Evolutionary conservation across 2,113 vertebrate species (phyloP).

Genomic region (Cavia aperea): DNA sequence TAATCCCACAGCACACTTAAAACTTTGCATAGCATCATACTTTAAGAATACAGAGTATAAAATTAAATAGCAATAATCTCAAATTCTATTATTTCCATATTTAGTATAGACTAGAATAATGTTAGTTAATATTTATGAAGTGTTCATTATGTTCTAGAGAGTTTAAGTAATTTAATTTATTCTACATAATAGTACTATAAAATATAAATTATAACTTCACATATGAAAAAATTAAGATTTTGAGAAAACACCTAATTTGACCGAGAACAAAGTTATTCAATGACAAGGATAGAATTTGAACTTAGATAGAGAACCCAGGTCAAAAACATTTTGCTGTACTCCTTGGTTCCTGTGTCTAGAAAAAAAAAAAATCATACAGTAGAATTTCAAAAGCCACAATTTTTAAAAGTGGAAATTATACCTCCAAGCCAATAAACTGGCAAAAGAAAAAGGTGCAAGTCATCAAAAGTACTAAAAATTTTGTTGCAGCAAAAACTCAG

Average conservation of each 20-base stretch:
- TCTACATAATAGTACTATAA: background rate
- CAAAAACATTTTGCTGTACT: background rate
- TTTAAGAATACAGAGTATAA: background rate
- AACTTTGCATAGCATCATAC: background rate
- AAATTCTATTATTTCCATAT: background rate
- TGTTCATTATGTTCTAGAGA: background rate
- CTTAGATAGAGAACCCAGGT: background rate
- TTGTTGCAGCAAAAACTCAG: background rate
- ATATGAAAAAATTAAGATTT: background rate
- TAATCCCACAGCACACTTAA: background rate
- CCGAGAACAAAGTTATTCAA: background rate
- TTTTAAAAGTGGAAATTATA: constrained; percentile 15
- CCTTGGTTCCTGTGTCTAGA: background rate
- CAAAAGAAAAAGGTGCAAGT: background rate
- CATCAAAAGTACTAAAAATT: background rate
- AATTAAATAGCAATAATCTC: background rate
- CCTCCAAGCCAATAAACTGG: background rate
- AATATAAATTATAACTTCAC: background rate
- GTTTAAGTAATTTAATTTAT: background rate
- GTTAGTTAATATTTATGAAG: background rate
- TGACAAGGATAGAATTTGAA: background rate
- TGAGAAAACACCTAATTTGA: background rate
- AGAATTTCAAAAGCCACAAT: background rate
- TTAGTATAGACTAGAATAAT: background rate
- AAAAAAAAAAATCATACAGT: background rate